phyloP scores from a whole-genome alignment of 2,113 vertebrate species.

The Actenoides lindsayi region DNA sequence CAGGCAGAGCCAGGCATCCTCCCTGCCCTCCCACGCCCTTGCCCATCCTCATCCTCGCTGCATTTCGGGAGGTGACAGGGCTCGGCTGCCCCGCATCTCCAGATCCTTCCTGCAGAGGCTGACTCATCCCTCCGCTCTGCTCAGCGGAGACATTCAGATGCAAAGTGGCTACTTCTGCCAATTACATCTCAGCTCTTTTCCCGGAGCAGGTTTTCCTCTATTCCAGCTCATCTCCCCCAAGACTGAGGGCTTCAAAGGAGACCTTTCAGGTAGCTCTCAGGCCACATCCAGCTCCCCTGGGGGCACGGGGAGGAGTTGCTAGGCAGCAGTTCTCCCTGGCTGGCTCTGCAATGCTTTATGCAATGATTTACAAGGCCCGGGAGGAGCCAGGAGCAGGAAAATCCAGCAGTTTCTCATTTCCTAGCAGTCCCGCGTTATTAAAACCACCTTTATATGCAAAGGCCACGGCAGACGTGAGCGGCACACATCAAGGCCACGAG shows the following conservation, averaged over 20 bases:
- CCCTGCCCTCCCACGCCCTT: background rate
- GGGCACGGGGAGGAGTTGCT: background rate
- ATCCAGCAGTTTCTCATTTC: background rate
- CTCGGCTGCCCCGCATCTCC: background rate
- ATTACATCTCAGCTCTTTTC: background rate
- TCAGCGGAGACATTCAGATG: background rate
- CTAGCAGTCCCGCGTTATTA: background rate
- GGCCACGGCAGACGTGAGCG: rapidly evolving
- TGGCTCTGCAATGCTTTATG: slow-evolving; percentile 1
- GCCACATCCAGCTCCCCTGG: background rate
- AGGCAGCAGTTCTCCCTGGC: slow-evolving; percentile 39
- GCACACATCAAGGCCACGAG: background rate
- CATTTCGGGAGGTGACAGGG: background rate
- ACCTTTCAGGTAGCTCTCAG: background rate
- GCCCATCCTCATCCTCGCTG: background rate
- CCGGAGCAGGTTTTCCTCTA: background rate
- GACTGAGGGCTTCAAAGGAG: background rate
- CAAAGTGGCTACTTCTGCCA: slow-evolving; percentile 39
- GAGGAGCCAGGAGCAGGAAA: background rate
- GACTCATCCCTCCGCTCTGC: slow-evolving; percentile 19
- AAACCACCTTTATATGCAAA: slow-evolving; percentile 35
- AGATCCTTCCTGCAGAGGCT: background rate
- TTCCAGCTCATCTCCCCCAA: slow-evolving; percentile 2
- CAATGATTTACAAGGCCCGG: slow-evolving; percentile 20
- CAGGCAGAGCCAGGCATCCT: background rate